These are phyloP conservation scores for Ceraclea dissimilis DNA, from an alignment of 2,888 invertebrate species.

Conservation along the genomic window DNA sequence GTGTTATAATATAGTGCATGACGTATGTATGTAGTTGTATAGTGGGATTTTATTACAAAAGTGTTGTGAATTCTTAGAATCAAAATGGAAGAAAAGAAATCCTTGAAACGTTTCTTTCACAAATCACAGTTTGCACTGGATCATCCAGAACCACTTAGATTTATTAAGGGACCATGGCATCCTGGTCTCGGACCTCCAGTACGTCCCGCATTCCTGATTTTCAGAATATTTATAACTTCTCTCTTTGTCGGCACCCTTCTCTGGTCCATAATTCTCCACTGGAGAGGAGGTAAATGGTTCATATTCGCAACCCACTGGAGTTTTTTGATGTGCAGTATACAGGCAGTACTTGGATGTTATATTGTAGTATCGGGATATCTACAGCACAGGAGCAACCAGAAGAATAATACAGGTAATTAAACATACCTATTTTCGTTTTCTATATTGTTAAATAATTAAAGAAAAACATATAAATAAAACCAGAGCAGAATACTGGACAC, in stretches of 20 bases:
- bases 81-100: slow-evolving; percentile 10
- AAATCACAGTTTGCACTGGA: slow-evolving; percentile 12
- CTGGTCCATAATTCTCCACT: slow-evolving; percentile 19
- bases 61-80: too few relatives aligned
- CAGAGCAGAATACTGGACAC: too few relatives aligned
- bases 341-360: slow-evolving; percentile 48
- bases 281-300: slow-evolving; percentile 39
- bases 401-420: not conserved
- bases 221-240: slow-evolving; percentile 14
- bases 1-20: too few relatives aligned
- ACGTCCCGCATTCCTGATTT: slow-evolving; percentile 13
- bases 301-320: slow-evolving; percentile 53
- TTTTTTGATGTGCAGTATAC: slow-evolving; percentile 43
- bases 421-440: too few relatives aligned
- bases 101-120: slow-evolving; percentile 18
- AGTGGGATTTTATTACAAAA: too few relatives aligned
- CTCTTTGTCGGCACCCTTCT: slow-evolving; percentile 12
- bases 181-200: slow-evolving; percentile 7
- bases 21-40: too few relatives aligned
- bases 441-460: too few relatives aligned
- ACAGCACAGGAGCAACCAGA: slow-evolving; percentile 5
- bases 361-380: slow-evolving; percentile 42
- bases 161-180: slow-evolving; percentile 22
- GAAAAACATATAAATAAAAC: too few relatives aligned
- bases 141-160: slow-evolving; percentile 19